Evolutionary conservation across 2,888 invertebrate genomes (phyloP).

Genomic region (Empis livida): DNA sequence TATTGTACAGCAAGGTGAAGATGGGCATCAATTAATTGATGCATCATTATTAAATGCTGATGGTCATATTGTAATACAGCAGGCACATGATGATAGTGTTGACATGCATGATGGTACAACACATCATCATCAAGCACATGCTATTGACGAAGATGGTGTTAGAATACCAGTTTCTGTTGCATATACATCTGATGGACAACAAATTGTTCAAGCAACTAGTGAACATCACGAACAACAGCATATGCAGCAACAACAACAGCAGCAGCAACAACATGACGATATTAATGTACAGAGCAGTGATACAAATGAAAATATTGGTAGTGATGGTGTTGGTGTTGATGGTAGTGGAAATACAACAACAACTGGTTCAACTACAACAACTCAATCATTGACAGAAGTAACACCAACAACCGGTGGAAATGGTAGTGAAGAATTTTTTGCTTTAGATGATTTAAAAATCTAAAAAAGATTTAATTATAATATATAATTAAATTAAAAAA

Average conservation of each 20-base stretch:
- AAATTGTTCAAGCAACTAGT: slow-evolving; percentile 23
- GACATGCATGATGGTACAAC: neutral
- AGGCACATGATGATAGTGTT: slow-evolving; percentile 29
- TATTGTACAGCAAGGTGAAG: slow-evolving; percentile 35
- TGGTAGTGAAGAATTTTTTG: slow-evolving; percentile 22
- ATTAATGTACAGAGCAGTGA: too few relatives aligned
- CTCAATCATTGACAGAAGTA: slow-evolving; percentile 16
- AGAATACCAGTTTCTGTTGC: slow-evolving; percentile 37
- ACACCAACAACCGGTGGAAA: slow-evolving; percentile 8
- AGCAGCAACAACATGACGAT: slow-evolving; percentile 11
- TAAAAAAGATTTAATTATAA: too few relatives aligned
- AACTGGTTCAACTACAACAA: slow-evolving; percentile 16
- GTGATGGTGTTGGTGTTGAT: neutral
- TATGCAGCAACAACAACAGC: slow-evolving; percentile 16
- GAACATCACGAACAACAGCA: slow-evolving; percentile 19
- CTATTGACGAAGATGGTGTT: slow-evolving; percentile 35
- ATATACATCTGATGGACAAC: slow-evolving; percentile 32
- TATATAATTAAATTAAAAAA: too few relatives aligned
- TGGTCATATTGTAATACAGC: slow-evolving; percentile 35
- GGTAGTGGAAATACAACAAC: slow-evolving; percentile 10
- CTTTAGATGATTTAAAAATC: slow-evolving; percentile 25
- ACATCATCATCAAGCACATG: slow-evolving; percentile 21
- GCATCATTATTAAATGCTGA: slow-evolving; percentile 35
- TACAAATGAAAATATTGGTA: slow-evolving; percentile 11
- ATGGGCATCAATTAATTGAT: slow-evolving; percentile 36